A percentile compares a stretch with the other conserved stretches of the same genome.
phyloP scores from a whole-genome alignment of 2,888 invertebrate species.

The Lymantria dispar region DNA sequence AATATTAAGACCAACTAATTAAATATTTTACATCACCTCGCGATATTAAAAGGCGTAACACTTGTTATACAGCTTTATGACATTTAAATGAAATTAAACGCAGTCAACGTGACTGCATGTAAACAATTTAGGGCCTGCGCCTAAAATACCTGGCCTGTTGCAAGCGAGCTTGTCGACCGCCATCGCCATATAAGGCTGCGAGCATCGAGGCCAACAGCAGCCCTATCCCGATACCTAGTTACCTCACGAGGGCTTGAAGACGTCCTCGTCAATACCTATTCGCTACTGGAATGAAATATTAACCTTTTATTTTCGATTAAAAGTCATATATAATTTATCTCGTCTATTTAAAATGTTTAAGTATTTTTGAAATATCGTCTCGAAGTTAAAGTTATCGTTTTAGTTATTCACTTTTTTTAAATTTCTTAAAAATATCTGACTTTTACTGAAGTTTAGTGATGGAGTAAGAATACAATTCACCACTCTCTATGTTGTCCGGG shows the following conservation, averaged over 20 bases:
- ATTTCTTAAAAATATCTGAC: too few relatives aligned
- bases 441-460: too few relatives aligned
- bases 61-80: constrained; percentile 41
- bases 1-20: constrained; percentile 8
- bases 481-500: too few relatives aligned
- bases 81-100: constrained; percentile 49
- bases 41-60: constrained; percentile 24
- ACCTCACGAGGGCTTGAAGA: constrained; percentile 29
- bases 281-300: constrained; percentile 31
- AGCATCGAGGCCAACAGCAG: constrained; percentile 58
- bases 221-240: constrained; percentile 28
- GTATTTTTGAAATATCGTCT: too few relatives aligned
- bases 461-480: too few relatives aligned
- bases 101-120: constrained; percentile 45
- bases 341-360: neutral
- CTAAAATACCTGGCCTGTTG: constrained; percentile 61
- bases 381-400: too few relatives aligned
- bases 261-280: constrained; percentile 37
- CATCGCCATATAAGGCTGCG: constrained; percentile 66
- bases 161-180: constrained; percentile 60
- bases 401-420: too few relatives aligned
- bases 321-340: neutral
- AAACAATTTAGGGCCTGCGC: constrained; percentile 64
- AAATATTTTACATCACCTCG: constrained; percentile 12
- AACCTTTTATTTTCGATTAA: constrained; percentile 43